Base-by-base conservation (phyloP, 2,888 invertebrate species). In the Cryptocephalus moraei region DNA sequence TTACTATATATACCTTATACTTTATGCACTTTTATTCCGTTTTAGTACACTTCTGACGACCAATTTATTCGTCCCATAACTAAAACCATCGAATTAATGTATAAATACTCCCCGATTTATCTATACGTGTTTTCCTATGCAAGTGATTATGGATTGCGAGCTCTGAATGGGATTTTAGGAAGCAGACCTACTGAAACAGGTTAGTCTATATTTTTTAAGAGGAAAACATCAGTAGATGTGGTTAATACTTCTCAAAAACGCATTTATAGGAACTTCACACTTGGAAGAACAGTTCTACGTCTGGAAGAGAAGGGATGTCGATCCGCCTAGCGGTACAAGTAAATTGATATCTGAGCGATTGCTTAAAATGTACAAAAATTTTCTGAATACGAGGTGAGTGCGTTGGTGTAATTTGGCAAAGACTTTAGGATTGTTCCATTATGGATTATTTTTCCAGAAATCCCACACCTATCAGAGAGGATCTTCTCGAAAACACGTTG, bases 101-200 rank as follows among this genome's bases (percentile, higher is more conserved):
- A 42, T 4, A 50, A 13, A 44, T 39, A 56, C 39, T 40, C 46
- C 8, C 52, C 53, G 10, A 39, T 53, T 8, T 55, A 55, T 43
- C 52, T 48, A 14, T 56, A 55, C 36, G 2, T 52, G 39, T 56
- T 56, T 47, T 43, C 49, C 8, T 55, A 55, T 39, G 38, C 33
- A 8, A 46, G 54, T 32, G 36, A 48, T 8, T 47, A 49, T 12
- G 55, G 52, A 8, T 12, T 42, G 34, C 36, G 11, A 11, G 45
- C 41, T 1, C 39, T 55, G 33, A 45, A 36, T 40, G 33, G 32
- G 38, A 39, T 44, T 9, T n/a, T 11, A 1, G 33, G 14, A 9
- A 12, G 11, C 8, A 44, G 33, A 39, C 44, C 36, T 11, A 12
- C n/a, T 8, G n/a, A 34, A 2, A 9, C 9, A 44, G 48, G 48